These are phyloP conservation scores for Dunckerocampus dactyliophorus DNA, from an alignment of 2,113 vertebrate species.

Conservation along the genomic window DNA sequence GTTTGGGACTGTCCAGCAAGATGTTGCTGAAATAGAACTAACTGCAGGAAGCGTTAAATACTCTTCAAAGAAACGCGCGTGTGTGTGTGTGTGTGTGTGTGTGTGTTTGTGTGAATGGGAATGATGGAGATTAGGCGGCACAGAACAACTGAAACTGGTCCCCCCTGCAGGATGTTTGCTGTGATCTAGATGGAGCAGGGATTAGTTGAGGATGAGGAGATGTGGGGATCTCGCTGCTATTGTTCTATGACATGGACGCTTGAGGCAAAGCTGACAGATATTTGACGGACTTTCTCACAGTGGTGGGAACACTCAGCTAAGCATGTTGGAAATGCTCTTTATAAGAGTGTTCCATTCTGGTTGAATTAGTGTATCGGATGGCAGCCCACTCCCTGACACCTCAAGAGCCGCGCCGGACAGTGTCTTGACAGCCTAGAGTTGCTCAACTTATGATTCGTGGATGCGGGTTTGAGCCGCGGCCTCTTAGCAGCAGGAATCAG, in stretches of 20 bases:
- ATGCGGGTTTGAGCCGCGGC: too few relatives aligned
- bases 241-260: slow-evolving; percentile 37
- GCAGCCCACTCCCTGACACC: too few relatives aligned
- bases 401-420: too few relatives aligned
- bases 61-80: slow-evolving; percentile 19
- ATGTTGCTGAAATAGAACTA: slow-evolving; percentile 35
- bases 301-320: slow-evolving; percentile 7
- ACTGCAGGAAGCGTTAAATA: slow-evolving; percentile 44
- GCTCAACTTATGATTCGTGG: too few relatives aligned
- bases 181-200: slow-evolving; percentile 58
- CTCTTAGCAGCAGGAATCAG: neutral
- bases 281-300: slow-evolving; percentile 30
- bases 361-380: too few relatives aligned
- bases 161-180: slow-evolving; percentile 53
- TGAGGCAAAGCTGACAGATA: slow-evolving; percentile 61
- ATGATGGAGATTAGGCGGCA: slow-evolving; percentile 56
- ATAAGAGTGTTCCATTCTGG: too few relatives aligned
- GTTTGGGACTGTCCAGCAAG: slow-evolving; percentile 35
- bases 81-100: too few relatives aligned
- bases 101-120: slow-evolving; percentile 27
- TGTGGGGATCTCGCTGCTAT: slow-evolving; percentile 39
- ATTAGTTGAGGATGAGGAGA: slow-evolving; percentile 59
- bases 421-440: too few relatives aligned
- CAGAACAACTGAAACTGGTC: slow-evolving; percentile 44
- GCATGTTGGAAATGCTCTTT: neutral